Evolutionary conservation across 2,797 vertebrate species (phyloP).

Genomic region (Melanotaenia nigrans): DNA sequence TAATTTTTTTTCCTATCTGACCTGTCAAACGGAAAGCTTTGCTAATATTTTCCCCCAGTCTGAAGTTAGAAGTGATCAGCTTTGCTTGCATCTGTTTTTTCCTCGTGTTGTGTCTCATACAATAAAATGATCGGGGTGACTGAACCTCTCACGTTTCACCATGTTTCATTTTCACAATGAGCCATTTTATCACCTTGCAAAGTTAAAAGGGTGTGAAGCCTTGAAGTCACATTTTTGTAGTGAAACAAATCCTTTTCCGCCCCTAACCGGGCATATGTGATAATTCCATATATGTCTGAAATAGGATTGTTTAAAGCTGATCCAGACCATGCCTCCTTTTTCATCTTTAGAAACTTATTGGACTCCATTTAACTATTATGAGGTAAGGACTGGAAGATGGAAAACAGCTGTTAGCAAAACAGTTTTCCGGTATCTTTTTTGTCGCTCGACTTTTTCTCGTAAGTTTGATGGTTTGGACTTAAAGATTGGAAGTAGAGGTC

Average conservation of each 20-base stretch:
- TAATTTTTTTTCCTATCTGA: conserved; percentile 34
- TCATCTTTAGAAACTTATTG: conserved; percentile 70
- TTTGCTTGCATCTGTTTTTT: conserved; percentile 22
- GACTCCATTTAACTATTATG: conserved; percentile 76
- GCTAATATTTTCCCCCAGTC: conserved; percentile 30
- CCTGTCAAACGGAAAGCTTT: conserved; percentile 27
- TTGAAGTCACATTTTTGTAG: conserved; percentile 58
- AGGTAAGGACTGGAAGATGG: conserved; percentile 74
- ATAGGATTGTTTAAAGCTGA: conserved; percentile 75
- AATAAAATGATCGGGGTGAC: conserved; percentile 53
- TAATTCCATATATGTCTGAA: conserved; percentile 72
- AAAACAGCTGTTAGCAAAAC: conserved; percentile 77
- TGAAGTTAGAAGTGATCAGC: conserved; percentile 29
- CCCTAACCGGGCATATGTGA: conserved; percentile 57
- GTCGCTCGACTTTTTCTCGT: conserved; percentile 49
- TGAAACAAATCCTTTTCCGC: conserved; percentile 65
- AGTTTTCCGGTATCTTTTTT: conserved; percentile 54
- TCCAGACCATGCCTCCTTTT: conserved; percentile 76
- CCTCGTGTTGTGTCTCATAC: conserved; percentile 34
- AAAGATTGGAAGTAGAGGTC: conserved; percentile 44
- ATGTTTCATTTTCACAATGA: conserved; percentile 34
- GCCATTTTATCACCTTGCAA: conserved; percentile 67
- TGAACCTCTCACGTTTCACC: conserved; percentile 39
- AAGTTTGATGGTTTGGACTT: conserved; percentile 56
- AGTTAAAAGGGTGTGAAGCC: conserved; percentile 36